phyloP scores from a whole-genome alignment of 1,140 invertebrate genomes.

The Zaprionus gabonicus region DNA sequence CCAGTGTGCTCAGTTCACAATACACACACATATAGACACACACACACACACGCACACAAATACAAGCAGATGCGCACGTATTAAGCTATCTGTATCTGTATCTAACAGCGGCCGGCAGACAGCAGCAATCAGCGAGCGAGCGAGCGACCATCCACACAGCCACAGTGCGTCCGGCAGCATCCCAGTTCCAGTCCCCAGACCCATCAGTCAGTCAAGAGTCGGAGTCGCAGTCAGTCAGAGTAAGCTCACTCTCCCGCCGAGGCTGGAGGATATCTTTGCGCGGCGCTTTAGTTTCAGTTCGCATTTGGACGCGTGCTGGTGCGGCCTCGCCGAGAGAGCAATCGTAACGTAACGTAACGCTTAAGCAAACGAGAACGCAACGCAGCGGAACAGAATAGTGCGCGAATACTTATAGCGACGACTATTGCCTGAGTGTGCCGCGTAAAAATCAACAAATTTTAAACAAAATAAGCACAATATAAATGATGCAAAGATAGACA shows the following conservation, averaged over 20 bases:
- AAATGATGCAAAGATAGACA: constrained; percentile 39
- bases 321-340: constrained; percentile 65
- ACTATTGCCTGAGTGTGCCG: constrained; percentile 29
- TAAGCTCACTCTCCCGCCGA: constrained; percentile 55
- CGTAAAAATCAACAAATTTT: constrained; percentile 31
- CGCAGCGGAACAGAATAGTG: constrained; percentile 40
- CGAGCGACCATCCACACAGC: constrained; percentile 41
- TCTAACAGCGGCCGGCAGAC: constrained; percentile 61
- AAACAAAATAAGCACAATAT: constrained; percentile 19
- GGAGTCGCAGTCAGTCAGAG: constrained; percentile 48
- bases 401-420: constrained; percentile 50
- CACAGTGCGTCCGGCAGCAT: constrained; percentile 30
- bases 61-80: not conserved
- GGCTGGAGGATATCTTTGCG: constrained; percentile 75
- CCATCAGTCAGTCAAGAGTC: constrained; percentile 60
- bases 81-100: constrained; percentile 46
- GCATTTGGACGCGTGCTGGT: constrained; percentile 79
- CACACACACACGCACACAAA: constrained; percentile 1
- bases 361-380: constrained; percentile 4
- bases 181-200: constrained; percentile 28
- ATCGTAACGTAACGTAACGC: constrained; percentile 31
- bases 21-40: constrained; percentile 27
- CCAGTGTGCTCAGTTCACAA: constrained; percentile 20
- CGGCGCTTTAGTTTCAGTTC: constrained; percentile 77
- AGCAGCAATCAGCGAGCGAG: constrained; percentile 25